A percentile compares a stretch with the other conserved stretches of the same genome.
phyloP scores from a whole-genome alignment of 2,797 vertebrate species.

The Thaleichthys pacificus region DNA sequence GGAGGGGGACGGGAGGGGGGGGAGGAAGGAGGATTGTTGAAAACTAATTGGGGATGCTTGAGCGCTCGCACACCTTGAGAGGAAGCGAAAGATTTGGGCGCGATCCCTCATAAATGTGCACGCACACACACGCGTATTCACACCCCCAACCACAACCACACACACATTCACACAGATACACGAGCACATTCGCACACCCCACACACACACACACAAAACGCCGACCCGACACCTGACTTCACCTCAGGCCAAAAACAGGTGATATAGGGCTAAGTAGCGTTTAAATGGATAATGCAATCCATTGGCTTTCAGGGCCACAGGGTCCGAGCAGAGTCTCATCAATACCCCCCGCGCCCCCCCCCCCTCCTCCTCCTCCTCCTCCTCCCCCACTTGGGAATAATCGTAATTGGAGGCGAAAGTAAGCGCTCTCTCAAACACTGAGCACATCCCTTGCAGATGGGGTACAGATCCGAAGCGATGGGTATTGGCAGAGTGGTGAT shows the following conservation, averaged over 20 bases:
- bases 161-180: background rate
- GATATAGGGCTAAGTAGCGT: constrained; percentile 23
- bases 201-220: constrained; percentile 4
- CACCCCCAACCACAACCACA: background rate
- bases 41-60: constrained; percentile 29
- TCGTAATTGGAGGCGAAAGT: constrained; percentile 26
- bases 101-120: background rate
- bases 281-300: constrained; percentile 37
- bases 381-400: constrained; percentile 17
- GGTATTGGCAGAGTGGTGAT: constrained; percentile 43
- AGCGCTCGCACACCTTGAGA: constrained; percentile 18
- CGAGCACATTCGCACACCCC: background rate
- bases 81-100: background rate
- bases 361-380: background rate
- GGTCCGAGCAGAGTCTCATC: constrained; percentile 1
- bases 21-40: background rate
- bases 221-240: constrained; percentile 1
- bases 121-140: background rate
- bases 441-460: constrained; percentile 12
- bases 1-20: background rate
- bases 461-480: constrained; percentile 28
- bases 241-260: constrained; percentile 25
- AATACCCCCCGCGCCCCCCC: constrained; percentile 5
- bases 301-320: constrained; percentile 14
- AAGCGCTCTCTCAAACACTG: constrained; percentile 19